Evolutionary conservation across 2,888 invertebrate genomes (phyloP).

Genomic region (Tanytarsus gracilentus): DNA sequence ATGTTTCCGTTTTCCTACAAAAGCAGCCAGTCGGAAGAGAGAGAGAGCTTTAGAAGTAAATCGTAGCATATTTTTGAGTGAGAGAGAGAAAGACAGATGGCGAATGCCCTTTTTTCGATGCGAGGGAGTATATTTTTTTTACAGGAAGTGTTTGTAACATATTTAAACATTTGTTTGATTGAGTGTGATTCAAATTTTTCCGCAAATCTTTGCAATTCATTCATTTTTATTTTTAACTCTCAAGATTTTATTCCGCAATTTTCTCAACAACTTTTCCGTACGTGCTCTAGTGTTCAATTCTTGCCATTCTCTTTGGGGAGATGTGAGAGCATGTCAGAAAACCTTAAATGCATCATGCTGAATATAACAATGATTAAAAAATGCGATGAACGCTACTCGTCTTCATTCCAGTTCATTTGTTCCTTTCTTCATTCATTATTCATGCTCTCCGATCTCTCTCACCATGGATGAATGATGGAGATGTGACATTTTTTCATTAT

Average conservation of each 20-base stretch:
- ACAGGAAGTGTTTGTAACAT: no score
- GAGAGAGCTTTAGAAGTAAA: neutral
- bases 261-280: constrained; percentile 11
- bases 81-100: no score
- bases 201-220: no score
- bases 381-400: constrained; percentile 14
- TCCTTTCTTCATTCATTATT: constrained; percentile 17
- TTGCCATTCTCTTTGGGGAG: neutral
- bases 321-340: constrained; percentile 4
- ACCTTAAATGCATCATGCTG: constrained; percentile 22
- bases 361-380: constrained; percentile 7
- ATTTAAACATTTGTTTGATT: no score
- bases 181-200: no score
- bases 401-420: constrained; percentile 26
- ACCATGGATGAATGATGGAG: constrained; percentile 4
- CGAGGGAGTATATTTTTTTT: no score
- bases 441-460: constrained; percentile 4
- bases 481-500: constrained; percentile 24
- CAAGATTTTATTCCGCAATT: neutral
- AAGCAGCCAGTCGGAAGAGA: no score
- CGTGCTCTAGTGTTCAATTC: constrained; percentile 26
- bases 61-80: constrained; percentile 8
- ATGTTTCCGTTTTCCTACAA: constrained; percentile 20
- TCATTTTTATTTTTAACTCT: no score
- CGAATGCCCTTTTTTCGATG: no score